phyloP scores from a whole-genome alignment of 2,888 invertebrate species.

The Dexiosoma caninum region DNA sequence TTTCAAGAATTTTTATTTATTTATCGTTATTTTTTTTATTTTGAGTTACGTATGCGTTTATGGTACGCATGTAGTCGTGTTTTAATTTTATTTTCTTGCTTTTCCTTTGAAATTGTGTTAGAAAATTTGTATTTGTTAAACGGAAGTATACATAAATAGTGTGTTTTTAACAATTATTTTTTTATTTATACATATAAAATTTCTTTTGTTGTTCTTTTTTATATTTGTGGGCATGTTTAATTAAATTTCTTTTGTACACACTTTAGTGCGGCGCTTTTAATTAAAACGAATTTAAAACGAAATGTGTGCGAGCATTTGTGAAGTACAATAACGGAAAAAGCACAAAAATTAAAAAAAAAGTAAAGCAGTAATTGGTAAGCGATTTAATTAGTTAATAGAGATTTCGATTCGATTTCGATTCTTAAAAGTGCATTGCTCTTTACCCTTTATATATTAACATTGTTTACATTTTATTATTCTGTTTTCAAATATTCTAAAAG shows the following conservation, averaged over 20 bases:
- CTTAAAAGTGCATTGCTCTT: no score
- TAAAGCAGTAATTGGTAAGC: slow-evolving; percentile 35
- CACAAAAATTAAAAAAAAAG: background rate
- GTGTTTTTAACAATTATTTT: slow-evolving; percentile 29
- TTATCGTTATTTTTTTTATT: background rate
- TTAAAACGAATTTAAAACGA: background rate
- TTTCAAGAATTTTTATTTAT: slow-evolving; percentile 13
- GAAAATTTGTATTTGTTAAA: slow-evolving; percentile 9
- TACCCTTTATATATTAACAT: no score
- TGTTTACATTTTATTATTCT: no score
- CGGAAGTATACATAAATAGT: slow-evolving; percentile 22
- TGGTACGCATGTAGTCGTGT: slow-evolving; percentile 25
- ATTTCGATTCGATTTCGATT: no score
- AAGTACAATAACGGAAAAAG: background rate
- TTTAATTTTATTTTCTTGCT: background rate
- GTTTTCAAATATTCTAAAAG: no score
- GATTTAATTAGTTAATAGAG: no score
- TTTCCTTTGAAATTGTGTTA: slow-evolving; percentile 12
- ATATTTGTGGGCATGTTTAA: background rate
- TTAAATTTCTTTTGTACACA: background rate
- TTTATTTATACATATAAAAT: background rate
- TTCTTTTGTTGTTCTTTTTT: background rate
- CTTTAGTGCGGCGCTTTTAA: background rate
- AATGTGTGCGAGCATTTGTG: slow-evolving; percentile 5
- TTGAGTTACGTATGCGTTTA: slow-evolving; percentile 15